Conservation (phyloP, 2,888 invertebrate genomes). For the Mechanitis mazaeus region DNA sequence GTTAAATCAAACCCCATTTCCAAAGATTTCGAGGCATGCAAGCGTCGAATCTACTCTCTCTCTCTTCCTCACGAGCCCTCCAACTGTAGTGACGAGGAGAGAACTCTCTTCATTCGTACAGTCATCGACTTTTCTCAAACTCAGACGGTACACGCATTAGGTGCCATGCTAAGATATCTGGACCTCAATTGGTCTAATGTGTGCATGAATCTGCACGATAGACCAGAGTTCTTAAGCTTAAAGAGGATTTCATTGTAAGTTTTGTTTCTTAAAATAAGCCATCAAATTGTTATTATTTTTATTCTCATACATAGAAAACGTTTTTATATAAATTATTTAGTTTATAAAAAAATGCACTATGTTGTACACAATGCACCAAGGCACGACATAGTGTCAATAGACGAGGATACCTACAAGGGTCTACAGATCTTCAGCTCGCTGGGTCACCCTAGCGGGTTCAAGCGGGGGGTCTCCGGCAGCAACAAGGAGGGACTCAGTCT, state of each 20-base stretch:
- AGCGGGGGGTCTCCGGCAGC: slow-evolving; percentile 76
- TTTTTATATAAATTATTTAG: too few relatives aligned
- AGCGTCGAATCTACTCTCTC: slow-evolving; percentile 70
- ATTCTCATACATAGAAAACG: too few relatives aligned
- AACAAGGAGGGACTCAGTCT: slow-evolving; percentile 84
- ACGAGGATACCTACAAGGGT: slow-evolving; percentile 83
- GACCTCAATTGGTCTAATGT: slow-evolving; percentile 79
- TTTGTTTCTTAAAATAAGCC: background rate
- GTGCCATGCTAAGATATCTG: slow-evolving; percentile 82
- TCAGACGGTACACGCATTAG: slow-evolving; percentile 81
- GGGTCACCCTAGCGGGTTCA: slow-evolving; percentile 85
- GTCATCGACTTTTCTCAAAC: slow-evolving; percentile 79
- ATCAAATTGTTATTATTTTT: too few relatives aligned
- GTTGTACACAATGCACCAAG: slow-evolving; percentile 48
- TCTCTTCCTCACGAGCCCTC: slow-evolving; percentile 74
- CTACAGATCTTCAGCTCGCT: slow-evolving; percentile 86
- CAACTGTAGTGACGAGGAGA: slow-evolving; percentile 71
- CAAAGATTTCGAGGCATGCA: slow-evolving; percentile 76
- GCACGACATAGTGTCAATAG: slow-evolving; percentile 81
- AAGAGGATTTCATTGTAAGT: slow-evolving; percentile 80
- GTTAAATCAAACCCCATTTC: background rate
- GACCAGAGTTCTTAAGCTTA: slow-evolving; percentile 72
- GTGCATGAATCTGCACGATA: slow-evolving; percentile 65
- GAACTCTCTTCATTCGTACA: slow-evolving; percentile 77
- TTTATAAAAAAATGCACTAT: too few relatives aligned